Percentiles rank a stretch among this genome's conserved stretches.
Conservation (phyloP, 1,140 invertebrate genomes). For the Ooceraea biroi region DNA sequence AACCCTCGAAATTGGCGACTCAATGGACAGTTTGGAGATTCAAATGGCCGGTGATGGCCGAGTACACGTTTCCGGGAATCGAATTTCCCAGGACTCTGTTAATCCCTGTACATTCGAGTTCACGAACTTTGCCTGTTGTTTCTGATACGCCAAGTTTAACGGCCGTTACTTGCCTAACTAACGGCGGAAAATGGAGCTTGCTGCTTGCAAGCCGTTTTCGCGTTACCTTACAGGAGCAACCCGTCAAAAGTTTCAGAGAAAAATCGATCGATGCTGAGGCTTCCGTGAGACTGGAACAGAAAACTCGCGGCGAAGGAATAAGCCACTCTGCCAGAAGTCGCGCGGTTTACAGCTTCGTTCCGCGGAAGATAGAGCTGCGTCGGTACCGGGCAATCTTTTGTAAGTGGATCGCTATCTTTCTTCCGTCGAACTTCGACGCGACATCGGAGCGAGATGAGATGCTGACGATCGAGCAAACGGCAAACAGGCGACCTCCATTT, state of each 20-base stretch:
- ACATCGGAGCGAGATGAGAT: background rate
- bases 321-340: background rate
- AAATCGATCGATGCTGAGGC: background rate
- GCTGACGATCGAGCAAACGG: background rate
- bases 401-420: background rate
- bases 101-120: background rate
- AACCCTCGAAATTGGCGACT: slow-evolving; percentile 36
- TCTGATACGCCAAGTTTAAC: background rate
- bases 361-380: background rate
- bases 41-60: background rate
- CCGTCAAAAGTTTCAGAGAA: background rate
- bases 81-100: background rate
- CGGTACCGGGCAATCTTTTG: background rate
- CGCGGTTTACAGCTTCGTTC: slow-evolving; percentile 10
- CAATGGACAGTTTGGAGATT: slow-evolving; percentile 7
- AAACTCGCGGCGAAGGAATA: background rate
- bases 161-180: slow-evolving; percentile 10
- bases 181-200: background rate
- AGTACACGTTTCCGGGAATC: background rate
- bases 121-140: slow-evolving; percentile 5
- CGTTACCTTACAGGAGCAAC: background rate
- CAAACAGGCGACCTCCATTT: slow-evolving; percentile 13
- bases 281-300: background rate
- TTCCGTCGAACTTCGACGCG: background rate
- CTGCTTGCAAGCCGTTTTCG: background rate